Evolutionary conservation across 2,113 vertebrate genomes (phyloP).

Genomic region (Pseudorhombus dupliciocellatus): DNA sequence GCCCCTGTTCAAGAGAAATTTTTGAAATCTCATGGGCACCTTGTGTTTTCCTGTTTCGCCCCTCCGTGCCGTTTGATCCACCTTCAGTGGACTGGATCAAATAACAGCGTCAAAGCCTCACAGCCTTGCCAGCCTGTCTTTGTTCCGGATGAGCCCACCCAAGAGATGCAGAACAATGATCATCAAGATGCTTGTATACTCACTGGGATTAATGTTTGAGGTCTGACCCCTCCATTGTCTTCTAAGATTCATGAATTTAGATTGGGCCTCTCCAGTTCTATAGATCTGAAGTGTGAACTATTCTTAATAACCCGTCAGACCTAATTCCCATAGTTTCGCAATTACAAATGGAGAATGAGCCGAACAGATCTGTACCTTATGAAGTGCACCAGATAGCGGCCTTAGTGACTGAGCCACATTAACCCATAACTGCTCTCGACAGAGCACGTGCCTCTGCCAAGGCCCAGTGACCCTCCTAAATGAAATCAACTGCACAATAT

Average conservation of each 20-base stretch:
- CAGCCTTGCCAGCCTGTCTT: slow-evolving; percentile 26
- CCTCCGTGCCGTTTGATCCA: slow-evolving; percentile 55
- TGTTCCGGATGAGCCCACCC: slow-evolving; percentile 27
- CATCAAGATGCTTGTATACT: slow-evolving; percentile 10
- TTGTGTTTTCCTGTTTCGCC: slow-evolving; percentile 58
- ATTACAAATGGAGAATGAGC: background rate
- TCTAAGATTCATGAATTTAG: background rate
- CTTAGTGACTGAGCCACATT: background rate
- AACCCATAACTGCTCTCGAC: no score
- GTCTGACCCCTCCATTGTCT: slow-evolving; percentile 17
- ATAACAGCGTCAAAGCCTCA: slow-evolving; percentile 35
- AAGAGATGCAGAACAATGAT: slow-evolving; percentile 19
- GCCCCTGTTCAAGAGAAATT: slow-evolving; percentile 45
- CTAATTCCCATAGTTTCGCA: no score
- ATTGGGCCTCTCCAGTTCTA: no score
- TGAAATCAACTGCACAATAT: no score
- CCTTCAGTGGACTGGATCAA: slow-evolving; percentile 54
- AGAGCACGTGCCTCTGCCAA: no score
- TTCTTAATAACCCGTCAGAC: background rate
- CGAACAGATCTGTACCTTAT: background rate
- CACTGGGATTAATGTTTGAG: background rate
- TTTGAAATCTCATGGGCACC: slow-evolving; percentile 55
- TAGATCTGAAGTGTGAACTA: background rate
- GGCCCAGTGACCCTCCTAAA: no score
- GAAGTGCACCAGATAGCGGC: background rate